Evolutionary conservation across 1,140 invertebrate genomes (phyloP), one percentile per base, ranked within the genome.

Genomic region (Asbolus verrucosus): DNA sequence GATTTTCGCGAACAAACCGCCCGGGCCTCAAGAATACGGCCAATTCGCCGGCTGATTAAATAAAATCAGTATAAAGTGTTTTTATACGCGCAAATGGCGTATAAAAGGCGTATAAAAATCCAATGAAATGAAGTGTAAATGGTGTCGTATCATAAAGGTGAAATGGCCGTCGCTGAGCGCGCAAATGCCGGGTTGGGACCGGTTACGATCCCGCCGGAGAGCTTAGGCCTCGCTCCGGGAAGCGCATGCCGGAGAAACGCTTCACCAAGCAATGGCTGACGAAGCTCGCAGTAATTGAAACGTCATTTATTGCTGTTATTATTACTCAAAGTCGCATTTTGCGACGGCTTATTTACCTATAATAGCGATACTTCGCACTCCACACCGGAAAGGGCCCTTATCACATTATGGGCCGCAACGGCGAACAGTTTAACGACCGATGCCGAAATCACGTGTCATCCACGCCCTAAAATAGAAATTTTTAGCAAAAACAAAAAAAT

Each of bases 101-200:
- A 73, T 73, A 73, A 70, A 73, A 68, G 65, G 67, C 67, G 72
- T 72, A 78, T 76, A 76, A 77, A 77, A 79, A 76, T 73, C 76
- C 76, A 76, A 70, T 71, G 73, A 75, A 78, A 77, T 73, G 75
- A 74, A 73, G 75, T 80, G 78, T 77, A 78, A 80, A 79, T 77
- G 75, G 76, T 76, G 74, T 69, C 59, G 73, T 77, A 74, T 76
- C 71, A 74, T 76, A 76, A 73, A 77, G 70, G 75, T 71, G 76
- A 71, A 76, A 77, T 77, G 77, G 76, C 76, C 76, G 76, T 73
- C 70, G 74, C 65, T 74, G 65, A 76, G 38, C 60, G 72, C 41
- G 71, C 73, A 75, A 76, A 75, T 70, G 61, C 73, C 69, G 60
- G 27, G 63, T 38, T 66, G 75, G 75, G 75, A 76, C 75, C 75